Evolutionary conservation across 2,888 invertebrate species (phyloP), one percentile per base, ranked within the genome.

Genomic region (Nomada fucata): DNA sequence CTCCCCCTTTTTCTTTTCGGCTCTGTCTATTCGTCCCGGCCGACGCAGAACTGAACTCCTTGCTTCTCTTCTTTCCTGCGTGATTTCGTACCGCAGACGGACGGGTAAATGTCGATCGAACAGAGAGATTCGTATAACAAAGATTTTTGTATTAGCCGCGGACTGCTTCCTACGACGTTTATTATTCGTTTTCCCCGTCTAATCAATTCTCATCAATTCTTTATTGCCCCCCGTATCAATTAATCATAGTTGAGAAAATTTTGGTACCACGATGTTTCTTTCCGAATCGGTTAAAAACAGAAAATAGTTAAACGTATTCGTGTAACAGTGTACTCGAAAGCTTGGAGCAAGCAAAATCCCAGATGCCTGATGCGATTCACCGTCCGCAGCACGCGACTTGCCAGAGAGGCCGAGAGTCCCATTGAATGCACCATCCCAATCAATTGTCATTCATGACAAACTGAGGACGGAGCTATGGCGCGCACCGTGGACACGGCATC

Each of bases 381-480:
- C 72, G 23, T 68, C 68, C 63, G 72, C 63, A 67, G 71, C 67
- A 52, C 63, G 52, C 78, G 63, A 78, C 68, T 73, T 67, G 44
- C 47, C 53, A 52, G 60, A 60, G n/a, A 60, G 26, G 36, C 65
- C 65, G 74, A 61, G 74, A 61, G 18, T 65, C 65, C 74, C 75
- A 70, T 77, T 79, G 76, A 82, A 84, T 79, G 72, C 80, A 65
- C 79, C 82, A 70, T 79, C 75, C 87, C 87, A 82, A 89, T 90
- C 89, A 89, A 90, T 90, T 88, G 89, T 89, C 89, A 88, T 89
- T 88, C 88, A 84, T 90, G 90, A 89, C 89, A 90, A 90, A 90
- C 89, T 84, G 88, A 88, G 83, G 88, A 89, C 86, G 69, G 79
- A 75, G 78, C 77, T 74, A 78, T 78, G 77, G 73, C 75, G 83